phyloP scores from a whole-genome alignment of 2,888 invertebrate species.

The Aromia moschata region DNA sequence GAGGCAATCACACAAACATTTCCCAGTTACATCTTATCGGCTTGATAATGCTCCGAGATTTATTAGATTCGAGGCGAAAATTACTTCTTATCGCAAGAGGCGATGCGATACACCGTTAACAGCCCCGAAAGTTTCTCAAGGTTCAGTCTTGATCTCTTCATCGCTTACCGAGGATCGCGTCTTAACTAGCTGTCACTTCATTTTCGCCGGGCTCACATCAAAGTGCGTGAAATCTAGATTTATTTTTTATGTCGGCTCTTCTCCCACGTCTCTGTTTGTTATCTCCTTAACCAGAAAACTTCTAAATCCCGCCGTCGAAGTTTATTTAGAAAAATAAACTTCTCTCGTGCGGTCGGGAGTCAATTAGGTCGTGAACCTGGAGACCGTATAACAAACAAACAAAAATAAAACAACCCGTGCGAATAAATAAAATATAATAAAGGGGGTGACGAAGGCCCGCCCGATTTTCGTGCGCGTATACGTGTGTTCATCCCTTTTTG shows the following conservation, averaged over 20 bases:
- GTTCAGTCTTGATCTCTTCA: too few species aligned
- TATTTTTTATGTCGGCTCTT: neutral
- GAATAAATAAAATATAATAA: conserved; percentile 24
- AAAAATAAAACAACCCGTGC: neutral
- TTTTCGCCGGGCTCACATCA: neutral
- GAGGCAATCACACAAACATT: too few species aligned
- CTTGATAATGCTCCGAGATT: too few species aligned
- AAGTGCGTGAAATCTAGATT: neutral
- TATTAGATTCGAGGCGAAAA: too few species aligned
- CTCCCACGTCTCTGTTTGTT: neutral
- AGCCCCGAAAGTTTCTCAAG: too few species aligned
- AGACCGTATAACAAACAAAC: neutral
- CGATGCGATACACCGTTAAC: too few species aligned
- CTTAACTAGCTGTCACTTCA: neutral
- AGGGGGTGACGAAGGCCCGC: neutral
- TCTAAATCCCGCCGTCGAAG: neutral
- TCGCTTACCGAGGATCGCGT: neutral
- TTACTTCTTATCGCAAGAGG: too few species aligned
- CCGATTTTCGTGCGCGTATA: neutral
- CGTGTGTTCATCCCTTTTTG: conserved; percentile 18
- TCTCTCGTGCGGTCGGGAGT: neutral
- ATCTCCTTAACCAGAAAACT: neutral
- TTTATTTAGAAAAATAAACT: conserved; percentile 1
- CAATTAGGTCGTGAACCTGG: too few species aligned
- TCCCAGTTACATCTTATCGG: too few species aligned